A percentile compares a stretch with the other conserved stretches of the same genome.
Evolutionary conservation across 2,888 invertebrate genomes (phyloP).

Genomic region (Metallyticus violacea): DNA sequence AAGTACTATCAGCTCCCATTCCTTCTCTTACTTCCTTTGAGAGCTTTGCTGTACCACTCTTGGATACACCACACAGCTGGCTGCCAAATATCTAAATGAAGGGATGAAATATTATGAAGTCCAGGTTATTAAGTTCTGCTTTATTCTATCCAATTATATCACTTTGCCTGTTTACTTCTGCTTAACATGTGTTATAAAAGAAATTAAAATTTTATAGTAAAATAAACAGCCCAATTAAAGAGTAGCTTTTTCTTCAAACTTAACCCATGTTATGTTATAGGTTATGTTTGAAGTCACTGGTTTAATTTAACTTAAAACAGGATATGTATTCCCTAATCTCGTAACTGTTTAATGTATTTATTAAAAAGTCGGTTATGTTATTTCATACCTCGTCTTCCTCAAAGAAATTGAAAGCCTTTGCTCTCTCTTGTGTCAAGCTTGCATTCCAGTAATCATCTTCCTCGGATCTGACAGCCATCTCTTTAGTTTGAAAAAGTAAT

Average conservation of each 20-base stretch:
- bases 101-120: too few species aligned
- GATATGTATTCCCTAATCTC: background rate
- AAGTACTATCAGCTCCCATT: slow-evolving; percentile 23
- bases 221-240: too few species aligned
- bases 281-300: too few species aligned
- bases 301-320: too few species aligned
- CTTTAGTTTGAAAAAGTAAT: too few species aligned
- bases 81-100: slow-evolving; percentile 25
- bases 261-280: too few species aligned
- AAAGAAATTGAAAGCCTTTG: slow-evolving; percentile 65
- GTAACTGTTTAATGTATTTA: background rate
- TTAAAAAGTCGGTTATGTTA: background rate
- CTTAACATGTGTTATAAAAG: too few species aligned
- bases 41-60: slow-evolving; percentile 32
- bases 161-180: too few species aligned
- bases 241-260: background rate
- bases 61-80: slow-evolving; percentile 33
- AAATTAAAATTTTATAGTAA: too few species aligned
- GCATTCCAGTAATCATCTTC: slow-evolving; percentile 79
- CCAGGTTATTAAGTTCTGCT: too few species aligned
- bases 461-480: slow-evolving; percentile 43
- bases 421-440: slow-evolving; percentile 53
- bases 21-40: slow-evolving; percentile 33
- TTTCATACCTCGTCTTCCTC: slow-evolving; percentile 71
- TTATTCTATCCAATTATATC: too few species aligned